A percentile compares a stretch with the other conserved stretches of the same genome.
Evolutionary conservation across 2,113 vertebrate species (phyloP).

Genomic region (Naja naja): DNA sequence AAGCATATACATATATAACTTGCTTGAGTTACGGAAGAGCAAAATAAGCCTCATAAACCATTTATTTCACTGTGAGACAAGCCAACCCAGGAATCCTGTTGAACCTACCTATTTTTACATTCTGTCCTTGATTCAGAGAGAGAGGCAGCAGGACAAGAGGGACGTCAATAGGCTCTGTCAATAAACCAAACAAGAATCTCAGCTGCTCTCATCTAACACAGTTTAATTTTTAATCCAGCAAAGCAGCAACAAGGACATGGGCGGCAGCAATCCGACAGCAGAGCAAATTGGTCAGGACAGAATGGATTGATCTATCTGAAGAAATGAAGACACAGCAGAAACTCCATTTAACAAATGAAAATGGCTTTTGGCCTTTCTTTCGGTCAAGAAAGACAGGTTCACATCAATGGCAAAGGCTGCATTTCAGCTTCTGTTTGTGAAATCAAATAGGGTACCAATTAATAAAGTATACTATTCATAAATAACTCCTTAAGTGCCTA

Average conservation of each 20-base stretch:
- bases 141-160: slow-evolving; percentile 29
- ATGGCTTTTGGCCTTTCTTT: slow-evolving; percentile 25
- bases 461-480: slow-evolving; percentile 1
- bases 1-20: not conserved
- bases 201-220: not conserved
- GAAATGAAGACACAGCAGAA: slow-evolving; percentile 64
- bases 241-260: slow-evolving; percentile 56
- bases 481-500: not conserved
- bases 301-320: slow-evolving; percentile 59
- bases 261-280: slow-evolving; percentile 50
- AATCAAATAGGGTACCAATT: not conserved
- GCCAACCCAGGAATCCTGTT: slow-evolving; percentile 11
- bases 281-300: slow-evolving; percentile 57
- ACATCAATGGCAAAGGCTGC: not conserved
- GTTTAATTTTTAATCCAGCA: slow-evolving; percentile 66
- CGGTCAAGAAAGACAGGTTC: not conserved
- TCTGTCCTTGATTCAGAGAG: slow-evolving; percentile 1
- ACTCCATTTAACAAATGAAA: slow-evolving; percentile 20
- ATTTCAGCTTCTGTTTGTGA: not conserved
- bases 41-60: not conserved
- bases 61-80: not conserved
- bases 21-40: not conserved
- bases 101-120: slow-evolving; percentile 29
- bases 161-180: slow-evolving; percentile 16
- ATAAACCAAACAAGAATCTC: slow-evolving; percentile 50